These are phyloP conservation scores for Kradibia gibbosae DNA, from an alignment of 1,140 invertebrate genomes.

Conservation along the genomic window DNA sequence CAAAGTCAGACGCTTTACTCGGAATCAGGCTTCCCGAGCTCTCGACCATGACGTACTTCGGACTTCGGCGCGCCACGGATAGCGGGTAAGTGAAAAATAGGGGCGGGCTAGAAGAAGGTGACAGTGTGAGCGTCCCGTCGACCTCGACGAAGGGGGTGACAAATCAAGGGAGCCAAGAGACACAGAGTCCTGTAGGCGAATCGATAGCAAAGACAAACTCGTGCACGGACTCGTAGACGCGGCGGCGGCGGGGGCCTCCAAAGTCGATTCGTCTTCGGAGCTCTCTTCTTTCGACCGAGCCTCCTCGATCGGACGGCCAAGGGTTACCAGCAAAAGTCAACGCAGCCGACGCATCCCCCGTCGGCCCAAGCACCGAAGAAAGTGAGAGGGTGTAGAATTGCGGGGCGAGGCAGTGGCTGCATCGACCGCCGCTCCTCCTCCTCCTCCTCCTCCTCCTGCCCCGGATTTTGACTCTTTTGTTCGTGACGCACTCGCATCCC, in stretches of 20 bases:
- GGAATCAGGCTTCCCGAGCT: not conserved
- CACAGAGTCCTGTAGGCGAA: not conserved
- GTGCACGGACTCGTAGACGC: not conserved
- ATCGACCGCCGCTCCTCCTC: constrained; percentile 17
- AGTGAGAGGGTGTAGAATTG: not conserved
- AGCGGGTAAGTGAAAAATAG: not conserved
- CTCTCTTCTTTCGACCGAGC: too few species aligned
- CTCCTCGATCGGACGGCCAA: too few species aligned
- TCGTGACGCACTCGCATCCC: not conserved
- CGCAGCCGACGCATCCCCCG: not conserved
- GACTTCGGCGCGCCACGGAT: not conserved
- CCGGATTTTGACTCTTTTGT: not conserved
- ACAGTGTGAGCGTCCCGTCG: not conserved
- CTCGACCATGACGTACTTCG: not conserved
- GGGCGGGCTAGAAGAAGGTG: not conserved
- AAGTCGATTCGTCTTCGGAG: not conserved
- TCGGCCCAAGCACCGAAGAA: not conserved
- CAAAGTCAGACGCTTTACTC: not conserved
- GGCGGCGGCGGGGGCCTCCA: not conserved
- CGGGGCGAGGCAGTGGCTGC: constrained; percentile 9
- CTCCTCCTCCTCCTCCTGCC: not conserved
- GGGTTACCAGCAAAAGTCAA: too few species aligned
- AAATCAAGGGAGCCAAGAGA: not conserved
- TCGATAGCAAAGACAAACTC: not conserved
- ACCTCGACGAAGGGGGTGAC: not conserved